A percentile compares a stretch with the other conserved stretches of the same genome.
Conservation (phyloP, 1,140 invertebrate genomes). For the Zaprionus tsacasi region DNA sequence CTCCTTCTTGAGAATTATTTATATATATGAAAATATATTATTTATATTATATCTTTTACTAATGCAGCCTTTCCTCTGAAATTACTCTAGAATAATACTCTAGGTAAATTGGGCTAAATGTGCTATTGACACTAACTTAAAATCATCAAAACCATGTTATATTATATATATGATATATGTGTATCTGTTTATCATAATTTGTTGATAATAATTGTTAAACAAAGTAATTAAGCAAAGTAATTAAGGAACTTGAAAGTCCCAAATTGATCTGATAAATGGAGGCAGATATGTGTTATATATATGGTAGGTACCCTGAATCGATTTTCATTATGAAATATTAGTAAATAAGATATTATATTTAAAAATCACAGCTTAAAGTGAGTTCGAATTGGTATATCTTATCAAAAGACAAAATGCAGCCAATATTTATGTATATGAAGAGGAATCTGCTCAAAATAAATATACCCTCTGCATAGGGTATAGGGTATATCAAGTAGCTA, state of each 20-base stretch:
- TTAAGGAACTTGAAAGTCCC: slow-evolving; percentile 12
- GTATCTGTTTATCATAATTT: slow-evolving; percentile 6
- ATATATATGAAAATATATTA: too few species aligned
- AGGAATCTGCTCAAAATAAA: too few species aligned
- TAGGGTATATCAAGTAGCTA: not conserved
- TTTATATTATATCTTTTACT: too few species aligned
- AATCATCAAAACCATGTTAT: not conserved
- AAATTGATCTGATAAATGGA: not conserved
- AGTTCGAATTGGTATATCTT: too few species aligned
- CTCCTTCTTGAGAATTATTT: too few species aligned
- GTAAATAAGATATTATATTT: not conserved
- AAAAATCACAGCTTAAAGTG: not conserved
- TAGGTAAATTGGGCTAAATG: slow-evolving; percentile 3
- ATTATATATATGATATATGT: not conserved
- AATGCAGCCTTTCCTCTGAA: too few species aligned
- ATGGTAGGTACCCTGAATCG: not conserved
- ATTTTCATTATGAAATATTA: not conserved
- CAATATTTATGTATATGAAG: too few species aligned
- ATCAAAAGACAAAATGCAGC: too few species aligned
- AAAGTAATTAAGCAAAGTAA: slow-evolving; percentile 5
- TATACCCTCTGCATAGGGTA: too few species aligned
- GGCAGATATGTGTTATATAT: not conserved
- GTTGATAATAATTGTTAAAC: slow-evolving; percentile 16
- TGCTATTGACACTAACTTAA: slow-evolving; percentile 1
- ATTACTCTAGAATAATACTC: not conserved